Evolutionary conservation across 2,113 vertebrate species (phyloP).

Genomic region (Diadophis punctatus): DNA sequence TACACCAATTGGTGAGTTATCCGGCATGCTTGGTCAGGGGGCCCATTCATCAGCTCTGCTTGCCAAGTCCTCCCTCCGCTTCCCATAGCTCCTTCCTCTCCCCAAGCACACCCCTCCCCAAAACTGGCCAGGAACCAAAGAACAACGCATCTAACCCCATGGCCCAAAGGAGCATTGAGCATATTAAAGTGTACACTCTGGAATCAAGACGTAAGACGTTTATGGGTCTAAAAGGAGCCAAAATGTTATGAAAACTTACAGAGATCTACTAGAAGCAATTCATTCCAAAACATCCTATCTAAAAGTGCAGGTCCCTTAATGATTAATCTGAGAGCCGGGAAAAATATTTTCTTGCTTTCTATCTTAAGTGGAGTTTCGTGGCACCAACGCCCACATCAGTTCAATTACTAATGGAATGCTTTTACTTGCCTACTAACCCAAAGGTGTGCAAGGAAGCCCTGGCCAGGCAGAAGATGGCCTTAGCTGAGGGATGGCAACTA

Average conservation of each 20-base stretch:
- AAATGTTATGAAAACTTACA: background rate
- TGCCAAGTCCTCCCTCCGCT: background rate
- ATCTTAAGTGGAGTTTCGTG: background rate
- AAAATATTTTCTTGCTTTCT: background rate
- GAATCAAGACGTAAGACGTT: background rate
- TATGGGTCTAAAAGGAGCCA: background rate
- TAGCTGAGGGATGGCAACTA: background rate
- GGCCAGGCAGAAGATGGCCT: background rate
- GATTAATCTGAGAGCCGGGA: background rate
- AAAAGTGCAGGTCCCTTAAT: background rate
- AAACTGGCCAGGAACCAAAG: background rate
- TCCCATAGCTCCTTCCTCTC: background rate
- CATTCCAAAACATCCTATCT: background rate
- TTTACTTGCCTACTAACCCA: background rate
- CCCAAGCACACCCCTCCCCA: too few species aligned
- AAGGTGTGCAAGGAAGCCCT: background rate
- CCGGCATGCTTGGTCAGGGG: background rate
- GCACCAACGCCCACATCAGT: background rate
- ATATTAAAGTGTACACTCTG: background rate
- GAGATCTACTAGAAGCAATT: background rate
- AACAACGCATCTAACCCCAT: background rate
- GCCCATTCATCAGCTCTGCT: background rate
- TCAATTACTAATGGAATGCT: background rate
- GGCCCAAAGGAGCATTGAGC: background rate
- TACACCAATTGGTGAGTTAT: background rate